Evolutionary conservation across 2,888 invertebrate genomes (phyloP).

Genomic region (Myopa testacea): DNA sequence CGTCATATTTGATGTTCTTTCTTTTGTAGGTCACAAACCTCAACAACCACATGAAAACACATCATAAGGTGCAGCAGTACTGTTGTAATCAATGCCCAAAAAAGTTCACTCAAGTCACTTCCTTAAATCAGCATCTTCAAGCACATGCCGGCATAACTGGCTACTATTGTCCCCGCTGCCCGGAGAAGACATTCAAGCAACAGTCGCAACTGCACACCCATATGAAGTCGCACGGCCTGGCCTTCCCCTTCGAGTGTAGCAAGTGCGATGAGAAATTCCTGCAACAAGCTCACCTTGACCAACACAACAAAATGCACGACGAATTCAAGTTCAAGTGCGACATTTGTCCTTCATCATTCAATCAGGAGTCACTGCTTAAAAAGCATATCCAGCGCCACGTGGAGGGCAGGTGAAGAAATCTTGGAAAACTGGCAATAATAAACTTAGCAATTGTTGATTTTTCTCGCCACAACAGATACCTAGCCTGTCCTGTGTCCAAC

Average conservation of each 20-base stretch:
- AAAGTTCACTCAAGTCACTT: slow-evolving; percentile 69
- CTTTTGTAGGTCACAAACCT: slow-evolving; percentile 65
- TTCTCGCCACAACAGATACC: slow-evolving; percentile 54
- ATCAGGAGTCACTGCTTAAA: slow-evolving; percentile 67
- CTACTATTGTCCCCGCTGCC: slow-evolving; percentile 68
- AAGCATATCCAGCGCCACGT: slow-evolving; percentile 68
- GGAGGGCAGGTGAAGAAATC: slow-evolving; percentile 61
- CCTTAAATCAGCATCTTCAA: slow-evolving; percentile 68
- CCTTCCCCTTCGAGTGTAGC: slow-evolving; percentile 67
- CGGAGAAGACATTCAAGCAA: slow-evolving; percentile 68
- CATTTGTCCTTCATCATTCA: slow-evolving; percentile 68
- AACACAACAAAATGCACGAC: slow-evolving; percentile 68
- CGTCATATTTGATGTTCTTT: not conserved
- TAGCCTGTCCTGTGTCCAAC: slow-evolving; percentile 67
- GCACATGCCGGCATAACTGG: slow-evolving; percentile 68
- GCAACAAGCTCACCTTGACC: slow-evolving; percentile 67
- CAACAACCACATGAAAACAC: slow-evolving; percentile 69
- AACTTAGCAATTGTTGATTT: not conserved
- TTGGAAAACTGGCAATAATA: not conserved
- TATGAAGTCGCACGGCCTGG: slow-evolving; percentile 68
- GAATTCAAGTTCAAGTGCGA: slow-evolving; percentile 68
- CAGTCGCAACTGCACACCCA: slow-evolving; percentile 68
- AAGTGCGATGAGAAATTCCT: slow-evolving; percentile 69
- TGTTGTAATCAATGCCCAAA: slow-evolving; percentile 69
- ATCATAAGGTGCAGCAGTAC: slow-evolving; percentile 69